Evolutionary conservation across 2,797 vertebrate genomes (phyloP), one percentile per base, ranked within the genome.

Genomic region (Pempheris klunzingeri): DNA sequence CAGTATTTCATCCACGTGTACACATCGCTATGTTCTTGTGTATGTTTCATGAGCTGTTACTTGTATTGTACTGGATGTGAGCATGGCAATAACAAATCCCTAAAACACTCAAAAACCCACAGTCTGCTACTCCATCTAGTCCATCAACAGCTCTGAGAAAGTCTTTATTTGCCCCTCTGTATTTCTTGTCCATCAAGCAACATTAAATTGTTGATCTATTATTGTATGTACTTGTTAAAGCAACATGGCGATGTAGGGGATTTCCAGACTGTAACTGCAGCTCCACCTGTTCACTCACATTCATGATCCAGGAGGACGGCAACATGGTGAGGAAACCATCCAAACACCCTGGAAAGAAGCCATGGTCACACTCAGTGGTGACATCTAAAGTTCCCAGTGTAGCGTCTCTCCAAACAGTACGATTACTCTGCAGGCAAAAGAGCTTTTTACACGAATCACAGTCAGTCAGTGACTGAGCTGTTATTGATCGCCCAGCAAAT

Each of bases 221-320:
- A 30, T 18, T 28, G 36, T 12, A 36, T 44, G 15, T 10, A 4
- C 20, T 62, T 60, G 46, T 60, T 60, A 58, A 68, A 77, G 66
- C 69, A 55, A 61, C 66, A 64, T 30, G 24, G 72, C 1, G 46
- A 7, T 36, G 81, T 2, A 26, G 92, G 92, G 90, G 91, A 71
- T 92, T 92, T 93, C 92, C 92, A 90, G 43, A 54, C 80, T 62
- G 72, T 43, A 59, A 78, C 75, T 83, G 67, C 77, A 76, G 81
- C 76, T 75, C 86, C 90, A 93, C 90, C 93, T 92, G 92, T 92
- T 92, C 86, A 20, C 75, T 80, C 85, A 66, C 70, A 79, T 73
- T 84, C 69, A 61, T 13, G 74, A 53, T 70, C 68, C 78, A 59
- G 66, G 80, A 85, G 78, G 69, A 82, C 52, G 78, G 87, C 80